Evolutionary conservation across 2,888 invertebrate genomes (phyloP).

Genomic region (Cremastobaeus sp.): DNA sequence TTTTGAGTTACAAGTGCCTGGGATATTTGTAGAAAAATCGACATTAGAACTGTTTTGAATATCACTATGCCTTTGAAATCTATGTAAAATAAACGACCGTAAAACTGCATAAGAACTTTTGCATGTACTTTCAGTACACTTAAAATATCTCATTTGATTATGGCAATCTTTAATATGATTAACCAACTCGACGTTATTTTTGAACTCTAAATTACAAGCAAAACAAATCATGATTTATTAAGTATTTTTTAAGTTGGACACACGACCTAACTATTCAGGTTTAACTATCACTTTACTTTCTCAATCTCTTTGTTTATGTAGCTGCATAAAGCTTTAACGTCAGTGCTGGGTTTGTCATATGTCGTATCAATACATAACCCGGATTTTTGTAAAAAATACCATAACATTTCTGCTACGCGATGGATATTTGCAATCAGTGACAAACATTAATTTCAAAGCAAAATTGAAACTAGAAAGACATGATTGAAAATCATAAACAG

Average conservation of each 20-base stretch:
- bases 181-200: conserved; percentile 14
- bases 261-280: neutral
- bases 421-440: conserved; percentile 23
- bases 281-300: neutral
- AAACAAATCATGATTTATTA: conserved; percentile 12
- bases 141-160: neutral
- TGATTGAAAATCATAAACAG: neutral
- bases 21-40: conserved; percentile 1
- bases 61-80: conserved; percentile 2
- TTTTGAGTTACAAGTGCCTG: no score
- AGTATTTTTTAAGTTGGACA: neutral
- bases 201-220: conserved; percentile 5
- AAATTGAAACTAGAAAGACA: conserved; percentile 20
- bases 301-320: conserved; percentile 12
- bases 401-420: conserved; percentile 2
- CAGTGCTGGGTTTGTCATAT: conserved; percentile 11
- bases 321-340: conserved; percentile 7
- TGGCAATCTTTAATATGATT: conserved; percentile 18
- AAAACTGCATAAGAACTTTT: conserved; percentile 13
- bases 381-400: conserved; percentile 43
- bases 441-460: conserved; percentile 17
- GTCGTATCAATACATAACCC: conserved; percentile 21
- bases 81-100: conserved; percentile 13
- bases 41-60: neutral
- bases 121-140: conserved; percentile 17